Evolutionary conservation across 2,888 invertebrate genomes (phyloP).

Genomic region (Drosophila cognata): DNA sequence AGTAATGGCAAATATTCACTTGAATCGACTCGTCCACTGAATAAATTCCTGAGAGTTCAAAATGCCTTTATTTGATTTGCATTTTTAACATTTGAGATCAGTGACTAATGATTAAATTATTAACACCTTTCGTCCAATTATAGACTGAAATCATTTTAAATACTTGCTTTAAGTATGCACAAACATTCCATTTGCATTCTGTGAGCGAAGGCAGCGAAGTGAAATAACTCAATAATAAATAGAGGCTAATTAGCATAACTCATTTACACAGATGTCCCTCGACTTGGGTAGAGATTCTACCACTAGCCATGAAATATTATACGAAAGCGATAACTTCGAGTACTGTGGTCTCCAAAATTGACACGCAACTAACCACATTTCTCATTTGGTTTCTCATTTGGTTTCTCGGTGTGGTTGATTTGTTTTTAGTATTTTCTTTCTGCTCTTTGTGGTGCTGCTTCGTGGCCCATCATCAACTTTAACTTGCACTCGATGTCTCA

Average conservation of each 20-base stretch:
- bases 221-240: constrained; percentile 30
- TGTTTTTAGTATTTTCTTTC: constrained; percentile 30
- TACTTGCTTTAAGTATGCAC: not conserved
- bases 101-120: not conserved
- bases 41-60: not conserved
- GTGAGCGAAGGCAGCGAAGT: not conserved
- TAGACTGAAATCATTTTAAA: not conserved
- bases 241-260: constrained; percentile 42
- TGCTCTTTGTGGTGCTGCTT: constrained; percentile 51
- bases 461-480: constrained; percentile 72
- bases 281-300: constrained; percentile 15
- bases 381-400: constrained; percentile 74
- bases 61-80: not conserved
- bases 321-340: constrained; percentile 44
- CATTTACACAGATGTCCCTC: constrained; percentile 20
- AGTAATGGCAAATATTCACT: not conserved
- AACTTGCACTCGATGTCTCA: constrained; percentile 82
- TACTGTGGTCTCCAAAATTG: constrained; percentile 26
- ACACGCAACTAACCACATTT: constrained; percentile 66
- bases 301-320: constrained; percentile 41
- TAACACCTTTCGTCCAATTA: not conserved
- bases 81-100: not conserved
- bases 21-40: not conserved
- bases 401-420: constrained; percentile 39
- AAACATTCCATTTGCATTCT: constrained; percentile 22